phyloP scores from a whole-genome alignment of 2,888 invertebrate species.

The Amiota communis region DNA sequence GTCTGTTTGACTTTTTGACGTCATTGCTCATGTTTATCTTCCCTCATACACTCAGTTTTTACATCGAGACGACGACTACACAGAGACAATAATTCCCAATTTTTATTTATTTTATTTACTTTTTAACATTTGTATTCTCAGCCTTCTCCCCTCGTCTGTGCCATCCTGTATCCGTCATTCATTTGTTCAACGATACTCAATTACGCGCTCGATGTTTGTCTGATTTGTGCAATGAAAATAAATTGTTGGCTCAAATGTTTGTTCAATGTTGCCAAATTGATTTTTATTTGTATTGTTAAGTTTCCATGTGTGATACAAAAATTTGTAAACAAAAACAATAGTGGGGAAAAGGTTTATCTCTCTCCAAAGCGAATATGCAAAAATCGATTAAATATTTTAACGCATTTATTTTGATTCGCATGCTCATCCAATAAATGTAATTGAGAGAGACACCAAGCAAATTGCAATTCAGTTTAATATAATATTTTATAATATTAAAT shows the following conservation, averaged over 20 bases:
- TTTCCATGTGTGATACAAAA: not conserved
- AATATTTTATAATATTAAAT: not conserved
- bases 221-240: conserved; percentile 51
- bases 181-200: conserved; percentile 14
- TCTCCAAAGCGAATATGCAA: not conserved
- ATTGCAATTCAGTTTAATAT: not conserved
- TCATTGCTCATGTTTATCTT: no score
- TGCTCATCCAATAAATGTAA: not conserved
- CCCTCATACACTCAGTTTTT: no score
- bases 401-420: not conserved
- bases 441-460: not conserved
- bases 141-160: not conserved
- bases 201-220: conserved; percentile 22
- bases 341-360: no score
- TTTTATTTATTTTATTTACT: conserved; percentile 1
- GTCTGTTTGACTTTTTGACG: conserved; percentile 15
- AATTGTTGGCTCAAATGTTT: conserved; percentile 45
- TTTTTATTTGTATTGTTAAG: conserved; percentile 23
- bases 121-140: not conserved
- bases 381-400: conserved; percentile 4
- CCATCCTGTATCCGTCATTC: not conserved
- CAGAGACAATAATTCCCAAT: not conserved
- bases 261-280: conserved; percentile 26
- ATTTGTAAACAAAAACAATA: not conserved
- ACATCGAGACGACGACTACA: not conserved